A percentile compares a stretch with the other conserved stretches of the same genome.
phyloP scores from a whole-genome alignment of 2,797 vertebrate genomes.

The Bradypus variegatus region DNA sequence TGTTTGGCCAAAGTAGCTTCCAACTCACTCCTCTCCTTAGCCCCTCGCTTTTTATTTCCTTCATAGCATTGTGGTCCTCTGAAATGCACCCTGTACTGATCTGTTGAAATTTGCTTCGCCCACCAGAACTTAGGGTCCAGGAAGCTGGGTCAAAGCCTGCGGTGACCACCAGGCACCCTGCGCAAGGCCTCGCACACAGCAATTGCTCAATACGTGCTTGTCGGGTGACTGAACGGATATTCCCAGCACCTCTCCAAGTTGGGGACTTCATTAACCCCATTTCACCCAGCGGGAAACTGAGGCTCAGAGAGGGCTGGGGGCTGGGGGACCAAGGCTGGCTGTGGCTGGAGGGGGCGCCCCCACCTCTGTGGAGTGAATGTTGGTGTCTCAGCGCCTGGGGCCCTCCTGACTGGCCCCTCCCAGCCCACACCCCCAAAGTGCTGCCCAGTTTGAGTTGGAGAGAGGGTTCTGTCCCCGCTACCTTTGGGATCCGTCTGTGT shows the following conservation, averaged over 20 bases:
- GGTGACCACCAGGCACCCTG: too few relatives aligned
- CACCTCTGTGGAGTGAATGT: background rate
- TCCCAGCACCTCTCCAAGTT: background rate
- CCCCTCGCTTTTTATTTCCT: background rate
- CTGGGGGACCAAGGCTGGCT: background rate
- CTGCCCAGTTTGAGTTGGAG: background rate
- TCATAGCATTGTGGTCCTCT: accelerated
- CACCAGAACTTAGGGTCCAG: background rate
- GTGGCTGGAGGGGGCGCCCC: accelerated
- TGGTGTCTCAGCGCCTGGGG: background rate
- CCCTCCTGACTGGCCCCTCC: background rate
- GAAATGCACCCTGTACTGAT: background rate
- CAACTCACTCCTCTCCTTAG: background rate
- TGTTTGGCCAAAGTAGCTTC: background rate
- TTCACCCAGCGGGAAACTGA: background rate
- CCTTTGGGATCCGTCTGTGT: background rate
- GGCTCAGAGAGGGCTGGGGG: background rate
- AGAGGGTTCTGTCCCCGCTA: background rate
- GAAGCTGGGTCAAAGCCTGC: background rate
- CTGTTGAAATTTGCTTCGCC: background rate
- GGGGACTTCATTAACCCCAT: background rate
- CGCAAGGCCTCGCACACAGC: background rate
- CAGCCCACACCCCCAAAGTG: background rate
- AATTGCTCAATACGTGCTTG: background rate
- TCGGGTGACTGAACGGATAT: too few relatives aligned